phyloP scores from a whole-genome alignment of 2,888 invertebrate species.

The Cyrtodaria siliqua region DNA sequence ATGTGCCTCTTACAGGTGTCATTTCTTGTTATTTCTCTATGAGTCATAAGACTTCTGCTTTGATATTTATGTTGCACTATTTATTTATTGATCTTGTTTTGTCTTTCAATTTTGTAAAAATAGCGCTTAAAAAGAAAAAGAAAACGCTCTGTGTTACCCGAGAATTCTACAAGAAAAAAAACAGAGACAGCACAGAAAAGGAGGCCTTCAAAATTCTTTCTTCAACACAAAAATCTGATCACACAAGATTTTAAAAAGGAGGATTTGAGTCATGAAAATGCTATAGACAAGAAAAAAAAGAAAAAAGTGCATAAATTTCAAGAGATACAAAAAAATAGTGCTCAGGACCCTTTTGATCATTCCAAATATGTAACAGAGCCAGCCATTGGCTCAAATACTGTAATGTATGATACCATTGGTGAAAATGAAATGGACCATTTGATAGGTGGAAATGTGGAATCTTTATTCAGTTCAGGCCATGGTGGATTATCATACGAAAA shows the following conservation, averaged over 20 bases:
- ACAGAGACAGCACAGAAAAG: conserved; percentile 16
- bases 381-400: conserved; percentile 2
- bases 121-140: no score
- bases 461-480: conserved; percentile 29
- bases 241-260: conserved; percentile 29
- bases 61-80: no score
- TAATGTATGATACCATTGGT: neutral
- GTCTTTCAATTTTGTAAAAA: no score
- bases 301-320: neutral
- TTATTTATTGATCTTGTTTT: no score
- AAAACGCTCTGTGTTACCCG: conserved; percentile 7
- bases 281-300: conserved; percentile 34
- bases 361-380: conserved; percentile 6
- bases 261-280: conserved; percentile 26
- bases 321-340: conserved; percentile 41
- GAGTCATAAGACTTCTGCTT: no score
- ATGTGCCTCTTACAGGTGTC: no score
- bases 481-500: conserved; percentile 25
- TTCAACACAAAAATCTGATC: conserved; percentile 38
- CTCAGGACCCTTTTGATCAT: conserved; percentile 11
- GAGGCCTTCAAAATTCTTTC: conserved; percentile 18
- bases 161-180: conserved; percentile 36
- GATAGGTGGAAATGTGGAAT: conserved; percentile 49
- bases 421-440: conserved; percentile 29
- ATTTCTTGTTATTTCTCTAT: no score